Conservation (phyloP, 2,888 invertebrate species). For the Limnephilus rhombicus region DNA sequence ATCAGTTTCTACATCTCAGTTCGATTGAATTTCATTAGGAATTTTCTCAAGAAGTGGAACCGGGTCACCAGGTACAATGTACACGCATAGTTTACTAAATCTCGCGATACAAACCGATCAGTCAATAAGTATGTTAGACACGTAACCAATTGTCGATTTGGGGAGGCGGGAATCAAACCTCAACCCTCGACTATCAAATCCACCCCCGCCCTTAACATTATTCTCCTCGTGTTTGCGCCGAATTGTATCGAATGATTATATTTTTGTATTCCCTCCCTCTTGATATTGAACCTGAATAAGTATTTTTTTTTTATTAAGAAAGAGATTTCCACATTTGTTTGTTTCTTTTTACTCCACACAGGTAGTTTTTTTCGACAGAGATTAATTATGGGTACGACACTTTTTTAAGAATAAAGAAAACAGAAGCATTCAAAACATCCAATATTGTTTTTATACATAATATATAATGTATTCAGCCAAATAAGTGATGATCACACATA, state of each 20-base stretch:
- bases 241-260: constrained; percentile 1
- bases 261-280: neutral
- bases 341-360: neutral
- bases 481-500: too few relatives aligned
- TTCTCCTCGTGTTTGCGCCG: neutral
- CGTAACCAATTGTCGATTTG: constrained; percentile 42
- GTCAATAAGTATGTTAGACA: constrained; percentile 33
- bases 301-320: neutral
- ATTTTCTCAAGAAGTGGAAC: neutral
- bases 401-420: neutral
- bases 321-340: neutral
- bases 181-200: neutral
- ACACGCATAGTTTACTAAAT: constrained; percentile 9
- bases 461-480: too few relatives aligned
- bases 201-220: constrained; percentile 27
- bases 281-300: neutral
- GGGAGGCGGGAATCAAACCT: constrained; percentile 34
- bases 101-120: neutral
- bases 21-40: neutral
- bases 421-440: neutral
- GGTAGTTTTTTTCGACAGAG: neutral
- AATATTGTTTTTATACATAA: neutral
- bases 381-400: neutral
- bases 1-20: neutral
- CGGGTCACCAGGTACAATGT: neutral